Evolutionary conservation across 2,888 invertebrate genomes (phyloP).

Genomic region (Erebia ligea): DNA sequence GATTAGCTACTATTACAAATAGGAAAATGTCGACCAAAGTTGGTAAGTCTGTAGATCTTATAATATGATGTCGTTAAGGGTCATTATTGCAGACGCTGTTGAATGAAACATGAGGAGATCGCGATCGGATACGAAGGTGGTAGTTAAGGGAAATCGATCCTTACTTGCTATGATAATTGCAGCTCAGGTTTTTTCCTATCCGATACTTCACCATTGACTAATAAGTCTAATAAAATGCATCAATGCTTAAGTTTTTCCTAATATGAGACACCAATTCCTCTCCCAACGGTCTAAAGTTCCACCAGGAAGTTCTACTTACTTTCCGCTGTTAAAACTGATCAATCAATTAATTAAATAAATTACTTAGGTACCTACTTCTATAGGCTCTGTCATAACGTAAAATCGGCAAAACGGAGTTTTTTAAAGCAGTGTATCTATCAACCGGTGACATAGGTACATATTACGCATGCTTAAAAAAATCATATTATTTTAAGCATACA

Average conservation of each 20-base stretch:
- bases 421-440: too few relatives aligned
- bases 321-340: too few relatives aligned
- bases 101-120: constrained; percentile 72
- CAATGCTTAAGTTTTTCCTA: not conserved
- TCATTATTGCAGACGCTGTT: constrained; percentile 64
- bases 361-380: too few relatives aligned
- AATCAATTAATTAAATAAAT: too few relatives aligned
- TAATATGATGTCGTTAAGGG: constrained; percentile 56
- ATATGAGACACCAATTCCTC: not conserved
- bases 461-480: too few relatives aligned
- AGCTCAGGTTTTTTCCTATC: constrained; percentile 29
- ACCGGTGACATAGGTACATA: too few relatives aligned
- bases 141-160: constrained; percentile 63
- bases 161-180: constrained; percentile 60
- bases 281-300: not conserved
- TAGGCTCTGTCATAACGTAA: too few relatives aligned
- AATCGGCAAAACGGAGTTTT: too few relatives aligned
- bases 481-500: too few relatives aligned
- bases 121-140: constrained; percentile 61
- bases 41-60: constrained; percentile 34
- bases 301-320: too few relatives aligned
- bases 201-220: constrained; percentile 24
- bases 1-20: not conserved
- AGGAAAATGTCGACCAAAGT: not conserved
- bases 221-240: constrained; percentile 15